phyloP scores from a whole-genome alignment of 2,888 invertebrate species.

The Neuroscelio doddi region DNA sequence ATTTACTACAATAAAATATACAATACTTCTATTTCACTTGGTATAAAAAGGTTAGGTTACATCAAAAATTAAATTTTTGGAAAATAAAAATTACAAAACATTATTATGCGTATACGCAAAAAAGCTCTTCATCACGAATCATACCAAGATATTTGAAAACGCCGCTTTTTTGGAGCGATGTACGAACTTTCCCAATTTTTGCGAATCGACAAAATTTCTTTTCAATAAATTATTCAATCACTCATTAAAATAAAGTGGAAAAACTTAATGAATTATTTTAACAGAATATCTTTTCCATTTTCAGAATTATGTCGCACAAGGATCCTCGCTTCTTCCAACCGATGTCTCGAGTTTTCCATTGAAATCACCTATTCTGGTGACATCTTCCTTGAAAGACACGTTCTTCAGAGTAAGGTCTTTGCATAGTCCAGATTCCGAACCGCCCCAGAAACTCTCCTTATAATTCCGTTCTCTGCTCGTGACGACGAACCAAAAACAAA shows the following conservation, averaged over 20 bases:
- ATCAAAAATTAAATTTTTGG: too few species aligned
- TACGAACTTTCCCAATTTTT: too few species aligned
- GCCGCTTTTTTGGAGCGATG: too few species aligned
- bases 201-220: too few species aligned
- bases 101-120: too few species aligned
- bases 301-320: conserved; percentile 18
- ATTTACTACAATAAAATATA: neutral
- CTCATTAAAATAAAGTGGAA: neutral
- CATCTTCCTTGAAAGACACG: conserved; percentile 7
- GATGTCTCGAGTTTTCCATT: conserved; percentile 25
- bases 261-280: neutral
- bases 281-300: conserved; percentile 1
- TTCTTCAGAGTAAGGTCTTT: conserved; percentile 8
- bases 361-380: conserved; percentile 3
- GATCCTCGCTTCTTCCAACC: conserved; percentile 1
- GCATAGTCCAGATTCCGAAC: too few species aligned
- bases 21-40: neutral
- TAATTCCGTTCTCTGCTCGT: neutral
- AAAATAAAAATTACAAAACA: too few species aligned
- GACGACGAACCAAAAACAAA: neutral
- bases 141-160: neutral
- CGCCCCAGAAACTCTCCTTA: neutral
- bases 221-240: neutral
- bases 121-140: too few species aligned
- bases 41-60: neutral